Evolutionary conservation across 2,113 vertebrate genomes (phyloP).

Genomic region (Alligator mississippiensis): DNA sequence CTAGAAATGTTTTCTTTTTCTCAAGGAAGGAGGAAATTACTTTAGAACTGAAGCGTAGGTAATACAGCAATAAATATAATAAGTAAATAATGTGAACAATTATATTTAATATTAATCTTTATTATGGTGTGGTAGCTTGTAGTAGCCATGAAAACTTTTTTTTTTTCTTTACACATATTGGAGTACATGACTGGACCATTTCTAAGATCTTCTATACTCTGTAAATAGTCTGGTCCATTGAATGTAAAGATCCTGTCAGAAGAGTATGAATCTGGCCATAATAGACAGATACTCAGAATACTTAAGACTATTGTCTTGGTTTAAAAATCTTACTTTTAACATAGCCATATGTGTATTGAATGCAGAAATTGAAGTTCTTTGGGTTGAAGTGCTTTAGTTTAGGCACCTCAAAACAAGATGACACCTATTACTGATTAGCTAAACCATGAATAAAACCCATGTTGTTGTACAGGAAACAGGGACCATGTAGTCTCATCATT

Average conservation of each 20-base stretch:
- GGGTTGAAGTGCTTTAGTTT: background rate
- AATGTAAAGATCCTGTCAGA: background rate
- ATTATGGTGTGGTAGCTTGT: constrained; percentile 53
- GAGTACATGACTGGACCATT: background rate
- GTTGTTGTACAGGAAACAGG: background rate
- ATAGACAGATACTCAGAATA: background rate
- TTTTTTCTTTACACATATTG: background rate
- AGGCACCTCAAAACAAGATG: too few relatives aligned
- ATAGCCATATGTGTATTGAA: background rate
- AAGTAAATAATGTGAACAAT: background rate
- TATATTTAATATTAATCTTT: constrained; percentile 59
- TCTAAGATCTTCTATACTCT: background rate
- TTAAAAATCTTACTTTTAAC: background rate
- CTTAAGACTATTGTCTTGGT: constrained; percentile 7
- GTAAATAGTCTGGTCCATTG: background rate
- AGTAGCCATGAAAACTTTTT: constrained; percentile 34
- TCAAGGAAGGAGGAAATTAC: background rate
- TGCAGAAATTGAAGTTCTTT: constrained; percentile 4
- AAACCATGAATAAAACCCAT: background rate
- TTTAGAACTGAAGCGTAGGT: background rate
- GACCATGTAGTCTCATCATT: constrained; percentile 13
- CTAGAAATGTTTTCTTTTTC: constrained; percentile 1
- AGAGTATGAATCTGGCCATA: background rate
- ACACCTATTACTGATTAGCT: background rate
- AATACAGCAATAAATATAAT: background rate